Conservation (phyloP, 2,888 invertebrate species). For the Dryobota labecula region DNA sequence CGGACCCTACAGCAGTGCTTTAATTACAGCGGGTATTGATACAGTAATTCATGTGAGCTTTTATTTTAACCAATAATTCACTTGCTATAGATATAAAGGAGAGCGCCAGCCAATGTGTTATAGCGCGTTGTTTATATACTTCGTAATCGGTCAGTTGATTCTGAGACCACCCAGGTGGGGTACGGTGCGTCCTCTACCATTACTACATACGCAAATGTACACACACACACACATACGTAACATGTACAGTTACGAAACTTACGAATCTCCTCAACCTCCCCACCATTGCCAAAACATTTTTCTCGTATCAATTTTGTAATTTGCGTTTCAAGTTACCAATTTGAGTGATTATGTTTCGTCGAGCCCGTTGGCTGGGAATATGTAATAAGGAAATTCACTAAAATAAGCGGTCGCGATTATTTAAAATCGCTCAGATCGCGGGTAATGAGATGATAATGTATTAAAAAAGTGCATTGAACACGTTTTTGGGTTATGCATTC, state of each 20-base stretch:
- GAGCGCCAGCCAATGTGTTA: conserved; percentile 71
- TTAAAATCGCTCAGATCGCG: conserved; percentile 75
- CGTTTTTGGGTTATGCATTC: conserved; percentile 60
- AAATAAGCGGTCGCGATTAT: conserved; percentile 77
- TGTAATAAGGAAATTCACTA: conserved; percentile 82
- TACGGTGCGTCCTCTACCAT: conserved; percentile 74
- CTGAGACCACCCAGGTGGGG: conserved; percentile 87
- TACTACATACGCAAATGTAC: conserved; percentile 62
- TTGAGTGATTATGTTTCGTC: conserved; percentile 82
- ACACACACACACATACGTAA: conserved; percentile 64
- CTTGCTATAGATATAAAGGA: conserved; percentile 74
- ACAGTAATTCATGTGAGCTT: conserved; percentile 80
- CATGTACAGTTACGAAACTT: conserved; percentile 61
- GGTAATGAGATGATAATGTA: conserved; percentile 85
- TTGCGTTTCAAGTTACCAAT: conserved; percentile 86
- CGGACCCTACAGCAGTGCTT: conserved; percentile 70
- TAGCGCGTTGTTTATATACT: conserved; percentile 78
- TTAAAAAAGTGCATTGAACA: conserved; percentile 70
- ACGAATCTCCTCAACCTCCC: conserved; percentile 64
- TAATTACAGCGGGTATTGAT: conserved; percentile 81
- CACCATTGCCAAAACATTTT: conserved; percentile 69
- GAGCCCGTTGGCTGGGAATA: conserved; percentile 78
- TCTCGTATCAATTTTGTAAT: conserved; percentile 86
- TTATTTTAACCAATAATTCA: conserved; percentile 84
- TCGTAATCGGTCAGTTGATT: conserved; percentile 83